Conservation (phyloP, 2,888 invertebrate genomes). For the Brenthis ino region DNA sequence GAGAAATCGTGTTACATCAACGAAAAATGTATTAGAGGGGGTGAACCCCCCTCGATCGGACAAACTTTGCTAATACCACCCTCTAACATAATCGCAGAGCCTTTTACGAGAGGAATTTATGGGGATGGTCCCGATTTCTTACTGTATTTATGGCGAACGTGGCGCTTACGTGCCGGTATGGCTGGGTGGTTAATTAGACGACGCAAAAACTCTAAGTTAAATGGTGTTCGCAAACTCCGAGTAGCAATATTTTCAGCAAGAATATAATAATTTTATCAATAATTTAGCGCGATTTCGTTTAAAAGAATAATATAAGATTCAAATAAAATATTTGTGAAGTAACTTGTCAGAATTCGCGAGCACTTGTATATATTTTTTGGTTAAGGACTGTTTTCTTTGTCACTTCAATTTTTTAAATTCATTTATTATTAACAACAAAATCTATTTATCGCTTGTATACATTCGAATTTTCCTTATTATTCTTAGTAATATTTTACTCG, state of each 20-base stretch:
- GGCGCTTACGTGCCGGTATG: conserved; percentile 71
- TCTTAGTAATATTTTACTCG: neutral
- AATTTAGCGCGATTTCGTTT: conserved; percentile 7
- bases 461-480: conserved; percentile 2
- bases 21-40: conserved; percentile 83
- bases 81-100: conserved; percentile 81
- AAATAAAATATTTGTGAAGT: conserved; percentile 4
- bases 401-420: neutral
- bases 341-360: neutral
- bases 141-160: conserved; percentile 78
- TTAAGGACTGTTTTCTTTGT: neutral
- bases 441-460: neutral
- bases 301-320: conserved; percentile 1
- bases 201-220: conserved; percentile 57
- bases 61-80: conserved; percentile 83
- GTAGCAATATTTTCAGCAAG: conserved; percentile 24
- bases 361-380: neutral
- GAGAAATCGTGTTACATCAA: conserved; percentile 84
- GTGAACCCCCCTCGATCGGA: conserved; percentile 70
- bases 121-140: conserved; percentile 81
- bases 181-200: conserved; percentile 73
- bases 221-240: conserved; percentile 32
- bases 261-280: conserved; percentile 28
- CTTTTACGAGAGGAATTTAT: conserved; percentile 83
- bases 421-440: neutral